Percentiles rank a stretch among this genome's conserved stretches.
Evolutionary conservation across 2,113 vertebrate genomes (phyloP).

Genomic region (Solenodon paradoxus): DNA sequence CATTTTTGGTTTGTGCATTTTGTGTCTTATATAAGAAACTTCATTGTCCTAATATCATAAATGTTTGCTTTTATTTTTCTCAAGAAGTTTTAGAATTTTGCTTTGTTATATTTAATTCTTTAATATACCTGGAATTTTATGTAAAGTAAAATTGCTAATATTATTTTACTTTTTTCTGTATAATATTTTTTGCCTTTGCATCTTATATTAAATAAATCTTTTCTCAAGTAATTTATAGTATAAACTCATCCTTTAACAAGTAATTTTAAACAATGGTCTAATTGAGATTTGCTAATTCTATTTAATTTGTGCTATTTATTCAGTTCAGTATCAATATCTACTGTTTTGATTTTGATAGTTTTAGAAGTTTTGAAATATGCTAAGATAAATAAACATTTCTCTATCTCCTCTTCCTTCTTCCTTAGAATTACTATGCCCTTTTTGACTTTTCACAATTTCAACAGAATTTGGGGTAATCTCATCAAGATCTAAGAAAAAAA

Average conservation of each 20-base stretch:
- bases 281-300: not conserved
- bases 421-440: not conserved
- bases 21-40: not conserved
- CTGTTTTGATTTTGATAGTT: not conserved
- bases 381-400: not conserved
- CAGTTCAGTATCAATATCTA: not conserved
- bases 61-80: not conserved
- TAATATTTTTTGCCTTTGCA: not conserved
- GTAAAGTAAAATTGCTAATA: not conserved
- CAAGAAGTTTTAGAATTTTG: too few species aligned
- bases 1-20: not conserved
- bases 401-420: not conserved
- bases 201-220: not conserved
- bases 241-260: not conserved
- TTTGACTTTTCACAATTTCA: not conserved
- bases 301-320: not conserved
- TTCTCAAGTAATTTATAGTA: not conserved
- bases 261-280: not conserved
- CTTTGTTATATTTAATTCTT: too few species aligned
- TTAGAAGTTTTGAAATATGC: not conserved
- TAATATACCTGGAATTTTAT: not conserved
- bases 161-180: not conserved
- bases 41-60: not conserved
- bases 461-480: not conserved
- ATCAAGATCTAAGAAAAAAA: not conserved